Percentiles rank a stretch among this genome's conserved stretches.
Evolutionary conservation across 2,113 vertebrate genomes (phyloP).

Genomic region (Cyprinodon brontotheroides): DNA sequence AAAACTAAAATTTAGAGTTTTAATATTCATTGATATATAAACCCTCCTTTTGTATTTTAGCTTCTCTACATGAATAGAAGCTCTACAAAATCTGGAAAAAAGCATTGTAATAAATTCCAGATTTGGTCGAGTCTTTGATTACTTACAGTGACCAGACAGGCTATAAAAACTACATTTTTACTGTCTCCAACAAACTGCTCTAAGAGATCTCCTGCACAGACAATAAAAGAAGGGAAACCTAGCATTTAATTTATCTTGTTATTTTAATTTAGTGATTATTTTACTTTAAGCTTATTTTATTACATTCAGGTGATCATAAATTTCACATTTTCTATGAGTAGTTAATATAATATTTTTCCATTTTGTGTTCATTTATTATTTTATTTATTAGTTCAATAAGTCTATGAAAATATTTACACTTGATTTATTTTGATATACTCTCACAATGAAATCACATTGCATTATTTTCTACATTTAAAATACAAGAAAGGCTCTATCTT

Average conservation of each 20-base stretch:
- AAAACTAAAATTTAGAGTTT: background rate
- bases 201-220: slow-evolving; percentile 15
- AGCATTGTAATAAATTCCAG: slow-evolving; percentile 20
- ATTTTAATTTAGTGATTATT: background rate
- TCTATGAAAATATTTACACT: too few relatives aligned
- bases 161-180: background rate
- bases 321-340: too few relatives aligned
- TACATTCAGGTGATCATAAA: too few relatives aligned
- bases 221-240: background rate
- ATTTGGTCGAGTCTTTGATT: slow-evolving; percentile 14
- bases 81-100: background rate
- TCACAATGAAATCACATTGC: too few relatives aligned
- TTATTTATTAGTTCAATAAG: too few relatives aligned
- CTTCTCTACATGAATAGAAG: background rate
- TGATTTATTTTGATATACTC: too few relatives aligned
- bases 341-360: too few relatives aligned
- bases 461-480: too few relatives aligned
- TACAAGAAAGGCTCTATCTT: too few relatives aligned
- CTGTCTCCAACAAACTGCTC: background rate
- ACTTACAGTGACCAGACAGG: slow-evolving; percentile 11
- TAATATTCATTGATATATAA: background rate
- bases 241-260: background rate
- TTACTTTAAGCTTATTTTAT: background rate
- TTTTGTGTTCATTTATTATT: too few relatives aligned
- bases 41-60: background rate